Base-by-base conservation (phyloP, 2,888 invertebrate genomes). In the Chymomyza fuscimana region DNA sequence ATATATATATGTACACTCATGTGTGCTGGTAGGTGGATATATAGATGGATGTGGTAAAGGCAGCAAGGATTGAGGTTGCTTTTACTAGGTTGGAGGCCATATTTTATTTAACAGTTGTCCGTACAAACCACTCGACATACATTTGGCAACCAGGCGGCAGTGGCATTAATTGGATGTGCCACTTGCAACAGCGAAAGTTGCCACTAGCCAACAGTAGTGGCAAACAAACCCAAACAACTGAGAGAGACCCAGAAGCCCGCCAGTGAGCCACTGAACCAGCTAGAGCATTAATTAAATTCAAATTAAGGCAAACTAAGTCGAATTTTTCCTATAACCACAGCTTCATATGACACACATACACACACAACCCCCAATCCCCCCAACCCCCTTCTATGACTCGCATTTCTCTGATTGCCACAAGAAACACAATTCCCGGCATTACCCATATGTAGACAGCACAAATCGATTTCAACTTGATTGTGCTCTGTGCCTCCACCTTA, bases 101-200 rank as follows among this genome's bases (percentile, higher is more conserved):
- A 84, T 86, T 84, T 84, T 84, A 84, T 84, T 84, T 84, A 84
- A 79, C 76, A 86, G 82, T 77, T 71, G 72, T 70, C 72, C 70
- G 80, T 72, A 78, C 72, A 78, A 77, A 69, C 73, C 85, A 80
- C 83, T 84, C 83, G 83, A 84, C 83, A 84, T 72, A 84, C 87
- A 84, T 84, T 86, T 80, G 69, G 67, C 80, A 54, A 22, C 54
- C 7, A 7, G 22, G 7, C 22, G 54, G 58, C 22, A 54, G 19
- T 54, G 58, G 22, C 85, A 84, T 84, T 84, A 84, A 84, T 84
- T 86, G 83, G 87, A 85, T 86, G 87, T 86, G 85, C 85, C 85
- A 82, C 82, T 86, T 84, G 79, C 82, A 84, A 74, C 72, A 71
- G 32, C 58, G 67, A 65, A 58, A 58, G 25, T 58, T 19, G 58